These are phyloP conservation scores for Cheirogaleus major DNA, from an alignment of 2,797 vertebrate species.

Conservation along the genomic window DNA sequence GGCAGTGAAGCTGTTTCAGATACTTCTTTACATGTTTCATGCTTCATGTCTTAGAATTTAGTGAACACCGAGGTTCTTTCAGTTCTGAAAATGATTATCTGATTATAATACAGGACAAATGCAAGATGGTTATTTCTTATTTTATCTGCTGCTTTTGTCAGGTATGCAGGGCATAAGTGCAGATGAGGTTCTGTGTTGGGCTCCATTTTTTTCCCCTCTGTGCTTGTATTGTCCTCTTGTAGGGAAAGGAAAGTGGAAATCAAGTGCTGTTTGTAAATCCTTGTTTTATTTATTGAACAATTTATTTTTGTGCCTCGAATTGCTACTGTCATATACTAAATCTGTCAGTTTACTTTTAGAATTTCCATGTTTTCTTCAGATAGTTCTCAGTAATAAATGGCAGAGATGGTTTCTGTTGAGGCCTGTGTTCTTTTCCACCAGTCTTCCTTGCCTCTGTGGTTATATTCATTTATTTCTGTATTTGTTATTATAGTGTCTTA, in stretches of 20 bases:
- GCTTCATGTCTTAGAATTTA: not conserved
- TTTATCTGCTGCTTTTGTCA: not conserved
- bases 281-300: not conserved
- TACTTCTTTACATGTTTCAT: not conserved
- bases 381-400: not conserved
- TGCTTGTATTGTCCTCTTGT: not conserved
- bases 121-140: not conserved
- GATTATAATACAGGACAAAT: not conserved
- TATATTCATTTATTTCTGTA: not conserved
- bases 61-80: not conserved
- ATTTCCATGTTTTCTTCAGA: not conserved
- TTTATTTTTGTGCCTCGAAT: slow-evolving; percentile 6
- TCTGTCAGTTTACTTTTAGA: slow-evolving; percentile 11
- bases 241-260: not conserved
- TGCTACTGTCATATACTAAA: not conserved
- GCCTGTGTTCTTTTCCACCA: not conserved
- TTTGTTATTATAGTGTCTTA: slow-evolving; percentile 1
- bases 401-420: not conserved
- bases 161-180: not conserved
- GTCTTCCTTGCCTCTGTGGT: not conserved
- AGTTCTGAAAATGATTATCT: not conserved
- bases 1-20: not conserved
- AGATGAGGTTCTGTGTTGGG: not conserved
- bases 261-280: not conserved
- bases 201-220: not conserved